Evolutionary conservation across 2,797 vertebrate genomes (phyloP).

Genomic region (Galagoides demidoff): DNA sequence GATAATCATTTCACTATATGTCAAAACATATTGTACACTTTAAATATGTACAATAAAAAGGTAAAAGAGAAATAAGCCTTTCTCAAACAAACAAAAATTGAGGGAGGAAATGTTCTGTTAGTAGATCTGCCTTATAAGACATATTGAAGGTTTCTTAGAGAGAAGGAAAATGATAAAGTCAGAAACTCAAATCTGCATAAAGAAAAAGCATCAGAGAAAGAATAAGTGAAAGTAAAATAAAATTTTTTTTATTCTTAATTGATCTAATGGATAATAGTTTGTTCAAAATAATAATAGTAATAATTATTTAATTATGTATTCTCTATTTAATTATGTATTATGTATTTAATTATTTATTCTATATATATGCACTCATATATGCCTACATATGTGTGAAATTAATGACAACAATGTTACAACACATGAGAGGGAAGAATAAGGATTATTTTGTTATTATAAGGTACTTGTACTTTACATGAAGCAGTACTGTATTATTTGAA

Average conservation of each 20-base stretch:
- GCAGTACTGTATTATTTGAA: not conserved
- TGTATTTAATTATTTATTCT: not conserved
- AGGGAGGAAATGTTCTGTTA: not conserved
- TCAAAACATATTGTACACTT: not conserved
- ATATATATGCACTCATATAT: not conserved
- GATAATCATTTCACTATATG: not conserved
- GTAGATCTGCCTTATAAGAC: not conserved
- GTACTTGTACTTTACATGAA: not conserved
- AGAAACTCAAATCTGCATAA: not conserved
- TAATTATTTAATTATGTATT: not conserved
- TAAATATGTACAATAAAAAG: not conserved
- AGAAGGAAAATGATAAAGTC: not conserved
- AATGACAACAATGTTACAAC: not conserved
- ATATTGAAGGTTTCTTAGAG: not conserved
- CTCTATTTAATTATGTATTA: not conserved
- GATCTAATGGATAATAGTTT: not conserved
- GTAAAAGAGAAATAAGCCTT: not conserved
- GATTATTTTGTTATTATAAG: not conserved
- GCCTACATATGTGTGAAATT: not conserved
- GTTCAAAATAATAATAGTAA: not conserved
- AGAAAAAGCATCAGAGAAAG: not conserved
- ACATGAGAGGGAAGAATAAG: not conserved
- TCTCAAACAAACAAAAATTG: not conserved
- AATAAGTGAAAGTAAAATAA: not conserved
- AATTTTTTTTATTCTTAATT: not conserved